A percentile compares a stretch with the other conserved stretches of the same genome.
Evolutionary conservation across 2,888 invertebrate species (phyloP).

Genomic region (Philhelius pedissequus): DNA sequence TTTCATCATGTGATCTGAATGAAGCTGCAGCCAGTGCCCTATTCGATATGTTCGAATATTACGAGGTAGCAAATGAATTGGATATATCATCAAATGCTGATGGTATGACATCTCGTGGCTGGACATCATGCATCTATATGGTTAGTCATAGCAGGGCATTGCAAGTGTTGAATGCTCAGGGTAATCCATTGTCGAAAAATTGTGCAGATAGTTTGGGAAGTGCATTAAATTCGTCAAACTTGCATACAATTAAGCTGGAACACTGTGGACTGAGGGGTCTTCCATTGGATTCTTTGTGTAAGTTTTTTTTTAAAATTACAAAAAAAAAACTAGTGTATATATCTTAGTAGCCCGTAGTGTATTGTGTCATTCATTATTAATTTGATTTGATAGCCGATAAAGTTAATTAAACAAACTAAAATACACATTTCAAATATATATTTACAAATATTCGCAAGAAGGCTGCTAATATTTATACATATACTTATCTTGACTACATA

Average conservation of each 20-base stretch:
- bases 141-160: conserved; percentile 77
- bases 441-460: not conserved
- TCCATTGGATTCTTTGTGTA: conserved; percentile 87
- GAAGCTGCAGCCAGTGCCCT: conserved; percentile 85
- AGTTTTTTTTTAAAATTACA: too few species aligned
- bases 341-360: not conserved
- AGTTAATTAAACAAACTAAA: too few species aligned
- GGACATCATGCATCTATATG: conserved; percentile 86
- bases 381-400: too few species aligned
- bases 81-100: conserved; percentile 88
- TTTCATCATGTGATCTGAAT: conserved; percentile 76
- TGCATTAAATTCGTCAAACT: conserved; percentile 85
- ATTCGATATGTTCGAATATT: conserved; percentile 95
- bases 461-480: not conserved
- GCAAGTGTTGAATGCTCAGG: conserved; percentile 76
- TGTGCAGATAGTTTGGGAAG: conserved; percentile 85
- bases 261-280: conserved; percentile 87
- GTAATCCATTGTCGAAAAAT: conserved; percentile 76
- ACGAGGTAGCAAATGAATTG: conserved; percentile 88
- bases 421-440: too few species aligned
- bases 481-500: not conserved
- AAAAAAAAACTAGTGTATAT: not conserved
- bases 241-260: conserved; percentile 88
- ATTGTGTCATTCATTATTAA: too few species aligned
- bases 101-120: conserved; percentile 86